Evolutionary conservation across 1,140 invertebrate genomes (phyloP).

Genomic region (Heliconius himera): DNA sequence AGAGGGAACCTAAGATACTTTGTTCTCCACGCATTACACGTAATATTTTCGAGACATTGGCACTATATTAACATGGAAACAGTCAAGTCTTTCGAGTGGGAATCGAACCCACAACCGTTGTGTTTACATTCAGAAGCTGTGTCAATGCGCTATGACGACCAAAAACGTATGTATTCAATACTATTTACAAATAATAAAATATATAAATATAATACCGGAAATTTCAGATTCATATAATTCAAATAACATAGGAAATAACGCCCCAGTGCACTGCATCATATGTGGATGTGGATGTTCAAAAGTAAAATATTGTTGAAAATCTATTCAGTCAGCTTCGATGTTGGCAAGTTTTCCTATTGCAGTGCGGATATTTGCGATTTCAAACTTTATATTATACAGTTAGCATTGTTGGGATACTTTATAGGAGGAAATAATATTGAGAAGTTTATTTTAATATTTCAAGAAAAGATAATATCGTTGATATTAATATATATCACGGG

Average conservation of each 20-base stretch:
- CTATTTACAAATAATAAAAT: not conserved
- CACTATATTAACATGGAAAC: no score
- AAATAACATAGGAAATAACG: not conserved
- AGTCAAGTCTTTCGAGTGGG: not conserved
- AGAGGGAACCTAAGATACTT: no score
- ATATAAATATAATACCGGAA: not conserved
- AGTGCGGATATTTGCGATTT: constrained; percentile 10
- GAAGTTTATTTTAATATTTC: not conserved
- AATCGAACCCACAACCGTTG: no score
- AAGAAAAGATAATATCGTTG: not conserved
- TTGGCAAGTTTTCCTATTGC: constrained; percentile 2
- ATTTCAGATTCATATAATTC: not conserved
- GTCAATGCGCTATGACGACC: no score
- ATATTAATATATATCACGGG: not conserved
- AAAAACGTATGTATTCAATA: not conserved
- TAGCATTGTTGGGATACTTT: not conserved
- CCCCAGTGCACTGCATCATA: constrained; percentile 2
- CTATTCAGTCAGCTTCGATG: not conserved
- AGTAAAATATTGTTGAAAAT: constrained; percentile 10
- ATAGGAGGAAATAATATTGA: constrained; percentile 3
- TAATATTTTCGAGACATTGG: no score
- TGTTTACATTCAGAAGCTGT: no score
- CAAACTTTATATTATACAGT: not conserved
- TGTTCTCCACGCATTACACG: no score
- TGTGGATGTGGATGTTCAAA: constrained; percentile 6